Base-by-base conservation (phyloP, 2,797 vertebrate species). In the Ispidina lecontei region DNA sequence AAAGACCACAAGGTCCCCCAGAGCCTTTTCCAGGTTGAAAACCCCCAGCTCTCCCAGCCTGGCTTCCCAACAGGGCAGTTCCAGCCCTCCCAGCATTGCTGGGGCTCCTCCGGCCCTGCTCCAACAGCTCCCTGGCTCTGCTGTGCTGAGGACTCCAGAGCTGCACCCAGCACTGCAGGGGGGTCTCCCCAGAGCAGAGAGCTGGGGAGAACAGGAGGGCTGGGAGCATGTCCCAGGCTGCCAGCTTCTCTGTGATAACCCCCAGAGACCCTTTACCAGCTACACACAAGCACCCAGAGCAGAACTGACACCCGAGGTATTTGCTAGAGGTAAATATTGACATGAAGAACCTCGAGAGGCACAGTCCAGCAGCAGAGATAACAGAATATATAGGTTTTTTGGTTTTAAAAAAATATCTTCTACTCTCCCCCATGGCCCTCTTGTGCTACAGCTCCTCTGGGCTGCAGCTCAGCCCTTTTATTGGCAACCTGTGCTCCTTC, bases 211-310 rank as follows among this genome's bases (percentile, higher is more conserved):
- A 2, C 14, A 17, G 58, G 21, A 59, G 26, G 9, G 8, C 54
- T 54, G 28, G n/a, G 41, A 51, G 35, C 59, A 19, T 1, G 0
- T 22, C 67, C 56, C 62, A 13, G 5, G 0, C 51, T 15, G 2
- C 35, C 65, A 26, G 25, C 25, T 49, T 12, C 35, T 15, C 65
- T 26, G 29, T 6, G 26, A 7, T 11, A 52, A 52, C 18, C 16
- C 28, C 47, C 9, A 7, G 52, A 20, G 13, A 5, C 8, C 12
- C 31, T 8, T 39, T 9, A 13, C 29, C 51, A 55, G n/a, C 39
- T 20, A 44, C n/a, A 18, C 18, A 12, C 1, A 2, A 56, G 23
- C 5, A 49, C 35, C 44, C 12, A 8, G 20, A 21, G 41, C 46
- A 43, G 31, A 41, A 7, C 26, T 4, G 9, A 22, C 22, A n/a